Conservation (phyloP, 2,888 invertebrate species). For the Operophtera brumata region DNA sequence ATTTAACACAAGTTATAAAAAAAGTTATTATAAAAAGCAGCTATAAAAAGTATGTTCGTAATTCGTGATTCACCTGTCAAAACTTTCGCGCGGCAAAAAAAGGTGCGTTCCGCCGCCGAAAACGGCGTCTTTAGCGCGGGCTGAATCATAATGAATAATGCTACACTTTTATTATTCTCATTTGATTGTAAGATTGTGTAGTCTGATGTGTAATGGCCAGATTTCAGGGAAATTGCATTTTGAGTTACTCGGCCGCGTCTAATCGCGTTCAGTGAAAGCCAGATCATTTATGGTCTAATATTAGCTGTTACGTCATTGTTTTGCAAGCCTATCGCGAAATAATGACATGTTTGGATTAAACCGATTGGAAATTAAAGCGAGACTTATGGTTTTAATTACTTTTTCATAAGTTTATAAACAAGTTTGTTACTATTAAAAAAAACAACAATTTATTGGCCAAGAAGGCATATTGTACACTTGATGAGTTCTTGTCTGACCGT, state of each 20-base stretch:
- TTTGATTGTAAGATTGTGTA: slow-evolving; percentile 2
- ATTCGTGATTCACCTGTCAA: slow-evolving; percentile 66
- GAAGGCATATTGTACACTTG: too few species aligned
- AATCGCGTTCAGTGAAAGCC: slow-evolving; percentile 29
- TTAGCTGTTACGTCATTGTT: slow-evolving; percentile 15
- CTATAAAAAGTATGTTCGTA: slow-evolving; percentile 30
- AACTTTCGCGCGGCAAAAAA: slow-evolving; percentile 63
- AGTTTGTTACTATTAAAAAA: too few species aligned
- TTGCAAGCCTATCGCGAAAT: slow-evolving; percentile 12
- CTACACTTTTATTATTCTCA: slow-evolving; percentile 8
- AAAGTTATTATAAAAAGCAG: not conserved
- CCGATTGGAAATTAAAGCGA: not conserved
- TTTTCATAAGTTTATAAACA: not conserved
- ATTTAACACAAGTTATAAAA: not conserved
- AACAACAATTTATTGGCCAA: too few species aligned
- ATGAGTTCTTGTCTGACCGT: too few species aligned
- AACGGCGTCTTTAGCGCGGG: slow-evolving; percentile 17
- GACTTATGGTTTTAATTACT: not conserved
- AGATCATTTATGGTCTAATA: slow-evolving; percentile 19
- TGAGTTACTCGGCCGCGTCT: slow-evolving; percentile 22
- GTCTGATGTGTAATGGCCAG: slow-evolving; percentile 10
- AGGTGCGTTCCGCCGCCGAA: slow-evolving; percentile 30
- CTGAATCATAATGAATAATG: slow-evolving; percentile 7
- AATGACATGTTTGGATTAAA: slow-evolving; percentile 9
- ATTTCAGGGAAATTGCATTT: slow-evolving; percentile 22